Conservation (phyloP, 2,113 vertebrate genomes). For the Ailuropoda melanoleuca region DNA sequence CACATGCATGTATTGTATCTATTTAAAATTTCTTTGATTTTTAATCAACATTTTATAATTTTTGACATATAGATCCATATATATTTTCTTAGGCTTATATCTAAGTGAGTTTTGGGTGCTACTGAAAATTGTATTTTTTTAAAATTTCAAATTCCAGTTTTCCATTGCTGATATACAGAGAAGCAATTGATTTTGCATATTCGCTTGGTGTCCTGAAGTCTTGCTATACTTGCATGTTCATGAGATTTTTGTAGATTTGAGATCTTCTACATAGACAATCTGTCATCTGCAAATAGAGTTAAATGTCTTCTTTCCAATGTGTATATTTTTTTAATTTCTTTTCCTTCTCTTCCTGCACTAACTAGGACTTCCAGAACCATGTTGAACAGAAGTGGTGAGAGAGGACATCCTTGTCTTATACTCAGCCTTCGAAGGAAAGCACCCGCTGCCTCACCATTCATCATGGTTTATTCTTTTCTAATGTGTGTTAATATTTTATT, state of each 20-base stretch:
- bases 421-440: background rate
- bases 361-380: background rate
- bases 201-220: background rate
- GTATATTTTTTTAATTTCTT: background rate
- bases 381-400: background rate
- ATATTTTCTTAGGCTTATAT: background rate
- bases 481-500: background rate
- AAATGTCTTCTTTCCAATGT: background rate
- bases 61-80: background rate
- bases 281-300: background rate
- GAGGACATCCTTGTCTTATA: background rate
- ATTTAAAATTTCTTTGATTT: background rate
- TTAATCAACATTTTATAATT: background rate
- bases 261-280: background rate
- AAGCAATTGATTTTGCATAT: background rate
- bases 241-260: background rate
- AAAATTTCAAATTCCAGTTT: background rate
- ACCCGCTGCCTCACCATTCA: background rate
- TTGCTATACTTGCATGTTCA: background rate
- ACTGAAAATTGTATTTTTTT: background rate
- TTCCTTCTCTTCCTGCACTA: background rate
- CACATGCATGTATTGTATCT: background rate
- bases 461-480: background rate
- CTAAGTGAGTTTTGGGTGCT: background rate
- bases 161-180: background rate